Evolutionary conservation across 2,797 vertebrate species (phyloP), one percentile per base, ranked within the genome.

Genomic region (Trematomus bernacchii): DNA sequence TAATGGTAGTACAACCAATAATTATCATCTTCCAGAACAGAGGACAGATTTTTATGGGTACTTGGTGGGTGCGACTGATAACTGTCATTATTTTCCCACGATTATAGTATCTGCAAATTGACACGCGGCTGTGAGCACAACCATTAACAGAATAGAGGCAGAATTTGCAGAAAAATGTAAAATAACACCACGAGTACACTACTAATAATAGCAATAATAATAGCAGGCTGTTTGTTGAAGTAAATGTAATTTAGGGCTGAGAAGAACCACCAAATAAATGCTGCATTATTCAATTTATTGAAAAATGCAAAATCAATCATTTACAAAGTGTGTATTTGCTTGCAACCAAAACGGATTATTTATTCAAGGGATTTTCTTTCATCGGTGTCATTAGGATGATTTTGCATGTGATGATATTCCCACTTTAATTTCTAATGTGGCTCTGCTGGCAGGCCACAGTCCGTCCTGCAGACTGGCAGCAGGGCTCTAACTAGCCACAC

Each of bases 401-500:
- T 77, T 71, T 72, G 65, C 62, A 63, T 50, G 79, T 83, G 82
- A 85, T 87, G 77, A 86, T 82, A 83, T 86, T 69, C 85, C 67
- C 83, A 63, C 78, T 88, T 89, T 86, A 61, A 86, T 87, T 80
- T 85, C 68, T 81, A 86, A 89, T 89, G 79, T 81, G 83, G 76
- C 83, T 83, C 74, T 63, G 23, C 76, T 53, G 78, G 76, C 84
- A 65, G 81, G 76, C 79, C 87, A 83, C 66, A 12, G 51, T 77
- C 67, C 64, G 61, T 80, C 72, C 80, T 58, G 77, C 76, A 47
- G 73, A 75, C 93, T 82, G 73, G 93, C 92, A 77, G 95, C 65
- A 16, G 94, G 95, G 93, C 82, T 96, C 96, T 80, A 96, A 97
- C 89, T 95, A 95, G 33, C 95, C 93, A 90, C 95, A 91, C 95